Base-by-base conservation (phyloP, 2,113 vertebrate genomes). In the Thoracochromis brauschi region DNA sequence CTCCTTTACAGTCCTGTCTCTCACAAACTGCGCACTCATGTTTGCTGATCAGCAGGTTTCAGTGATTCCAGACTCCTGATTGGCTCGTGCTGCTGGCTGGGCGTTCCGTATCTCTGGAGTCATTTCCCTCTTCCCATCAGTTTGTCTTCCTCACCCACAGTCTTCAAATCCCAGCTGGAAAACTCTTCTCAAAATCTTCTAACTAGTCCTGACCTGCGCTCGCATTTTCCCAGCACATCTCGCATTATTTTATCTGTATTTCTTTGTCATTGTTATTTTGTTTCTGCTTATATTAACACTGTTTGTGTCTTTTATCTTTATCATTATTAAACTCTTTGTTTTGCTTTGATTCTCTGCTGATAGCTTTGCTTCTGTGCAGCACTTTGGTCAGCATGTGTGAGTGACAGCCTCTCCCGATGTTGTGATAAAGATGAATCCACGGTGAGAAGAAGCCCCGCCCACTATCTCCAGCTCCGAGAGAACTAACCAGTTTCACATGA, bases 31-130 rank as follows among this genome's bases (percentile, higher is more conserved):
- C 11, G 0, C 54, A 55, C 26, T 58, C 14, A 1, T 58, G 26
- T 4, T 58, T 17, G 8, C 26, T 58, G 57, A 9, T 58, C 14
- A 17, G 26, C 5, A 2, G 26, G 0, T 31, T 31, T 1, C 6
- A 24, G 10, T 0, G 2, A 54, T 12, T 54, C 1, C 26, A 31
- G 26, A 31, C 26, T 0, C 0, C 57, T 58, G 14, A 58, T 9
- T 58, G 55, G 26, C 55, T 16, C 7, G 8, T 29, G 55, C 26
- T 5, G 24, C 26, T 58, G 55, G 55, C 55, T 58, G 55, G 55
- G 13, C 7, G 7, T 16, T 29, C 55, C 7, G 8, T 3, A 2
- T 29, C 13, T 57, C 55, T 57, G 55, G 55, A 29, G 8, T 57
- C 7, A 3, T 57, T 57, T 29, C 54, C 24, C 24, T 57, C 55